These are phyloP conservation scores for Pogona vitticeps DNA, from an alignment of 2,113 vertebrate genomes.

Conservation along the genomic window DNA sequence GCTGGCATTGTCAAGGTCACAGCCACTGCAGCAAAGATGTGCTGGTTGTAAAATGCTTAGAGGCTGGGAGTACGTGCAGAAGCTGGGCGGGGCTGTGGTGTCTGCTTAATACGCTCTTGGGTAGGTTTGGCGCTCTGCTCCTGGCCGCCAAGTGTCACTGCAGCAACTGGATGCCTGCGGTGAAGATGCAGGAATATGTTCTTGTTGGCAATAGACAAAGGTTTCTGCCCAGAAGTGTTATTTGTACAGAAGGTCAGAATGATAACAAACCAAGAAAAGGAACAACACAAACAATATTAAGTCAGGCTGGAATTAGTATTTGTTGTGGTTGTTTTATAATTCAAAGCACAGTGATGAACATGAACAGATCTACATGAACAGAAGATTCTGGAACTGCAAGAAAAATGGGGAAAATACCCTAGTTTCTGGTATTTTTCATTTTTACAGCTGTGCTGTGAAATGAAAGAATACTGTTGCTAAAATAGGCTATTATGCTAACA, in stretches of 20 bases:
- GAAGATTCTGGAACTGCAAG: not conserved
- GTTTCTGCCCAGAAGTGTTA: not conserved
- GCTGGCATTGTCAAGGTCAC: slow-evolving; percentile 15
- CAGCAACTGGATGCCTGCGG: slow-evolving; percentile 6
- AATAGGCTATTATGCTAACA: not conserved
- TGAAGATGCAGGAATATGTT: not conserved
- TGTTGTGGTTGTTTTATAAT: not conserved
- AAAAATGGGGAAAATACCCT: not conserved
- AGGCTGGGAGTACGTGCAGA: not conserved
- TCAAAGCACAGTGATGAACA: not conserved
- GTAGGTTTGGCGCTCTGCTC: not conserved
- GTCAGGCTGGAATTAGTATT: not conserved
- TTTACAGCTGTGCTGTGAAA: not conserved
- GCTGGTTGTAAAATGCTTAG: not conserved
- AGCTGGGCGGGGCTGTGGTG: not conserved
- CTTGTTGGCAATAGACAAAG: not conserved
- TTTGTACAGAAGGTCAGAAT: not conserved
- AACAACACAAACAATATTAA: not conserved
- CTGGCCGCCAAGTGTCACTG: slow-evolving; percentile 26
- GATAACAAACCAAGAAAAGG: not conserved
- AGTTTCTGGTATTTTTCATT: not conserved
- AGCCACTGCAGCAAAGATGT: not conserved
- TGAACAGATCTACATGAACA: not conserved
- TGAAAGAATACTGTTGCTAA: not conserved
- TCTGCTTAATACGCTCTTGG: not conserved